Evolutionary conservation across 2,888 invertebrate genomes (phyloP).

Genomic region (Caprella mutica): DNA sequence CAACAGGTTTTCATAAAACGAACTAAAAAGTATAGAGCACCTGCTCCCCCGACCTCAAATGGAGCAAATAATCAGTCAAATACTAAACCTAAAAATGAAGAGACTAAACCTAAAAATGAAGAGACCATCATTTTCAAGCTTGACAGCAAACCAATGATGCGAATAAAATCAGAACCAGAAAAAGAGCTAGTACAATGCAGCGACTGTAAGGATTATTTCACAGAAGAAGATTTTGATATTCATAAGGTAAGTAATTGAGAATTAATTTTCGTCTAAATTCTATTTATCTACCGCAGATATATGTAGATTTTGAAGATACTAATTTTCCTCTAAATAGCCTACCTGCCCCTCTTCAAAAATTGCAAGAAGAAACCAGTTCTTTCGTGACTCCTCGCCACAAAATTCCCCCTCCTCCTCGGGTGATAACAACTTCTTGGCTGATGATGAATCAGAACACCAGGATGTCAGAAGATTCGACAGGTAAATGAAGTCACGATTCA

Average conservation of each 20-base stretch:
- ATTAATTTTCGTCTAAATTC: no score
- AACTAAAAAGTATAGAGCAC: conserved; percentile 30
- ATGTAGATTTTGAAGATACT: no score
- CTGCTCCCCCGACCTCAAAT: conserved; percentile 13
- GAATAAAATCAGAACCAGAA: not conserved
- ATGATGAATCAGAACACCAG: no score
- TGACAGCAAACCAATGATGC: conserved; percentile 33
- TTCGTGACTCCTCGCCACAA: no score
- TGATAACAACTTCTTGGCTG: no score
- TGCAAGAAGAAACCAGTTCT: no score
- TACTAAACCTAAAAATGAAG: not conserved
- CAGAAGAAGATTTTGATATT: not conserved
- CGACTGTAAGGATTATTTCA: not conserved
- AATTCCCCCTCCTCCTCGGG: no score
- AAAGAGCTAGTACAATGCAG: not conserved
- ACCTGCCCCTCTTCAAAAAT: no score
- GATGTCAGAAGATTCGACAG: no score
- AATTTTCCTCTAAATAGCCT: no score
- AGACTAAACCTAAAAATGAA: not conserved
- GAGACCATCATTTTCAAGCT: conserved; percentile 2
- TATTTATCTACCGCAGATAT: no score
- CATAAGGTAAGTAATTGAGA: not conserved
- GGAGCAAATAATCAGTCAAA: not conserved
- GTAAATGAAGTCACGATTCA: no score
- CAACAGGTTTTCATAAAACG: conserved; percentile 25